Evolutionary conservation across 2,888 invertebrate species (phyloP).

Genomic region (Bruchidius siliquastri): DNA sequence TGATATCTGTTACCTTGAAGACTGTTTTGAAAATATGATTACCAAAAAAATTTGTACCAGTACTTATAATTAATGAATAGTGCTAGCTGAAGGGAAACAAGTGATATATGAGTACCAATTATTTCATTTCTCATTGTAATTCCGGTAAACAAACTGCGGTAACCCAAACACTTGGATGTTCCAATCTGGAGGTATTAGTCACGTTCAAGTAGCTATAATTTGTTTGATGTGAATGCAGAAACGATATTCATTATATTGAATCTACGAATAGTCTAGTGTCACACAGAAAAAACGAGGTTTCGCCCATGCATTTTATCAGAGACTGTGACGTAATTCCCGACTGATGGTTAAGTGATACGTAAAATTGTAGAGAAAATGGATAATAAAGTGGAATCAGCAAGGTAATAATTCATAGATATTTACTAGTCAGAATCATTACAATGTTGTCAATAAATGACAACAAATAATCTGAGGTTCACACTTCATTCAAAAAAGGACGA

Average conservation of each 20-base stretch:
- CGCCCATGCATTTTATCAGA: background rate
- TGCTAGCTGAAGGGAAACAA: background rate
- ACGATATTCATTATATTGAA: background rate
- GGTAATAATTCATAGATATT: conserved; percentile 6
- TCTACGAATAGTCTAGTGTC: background rate
- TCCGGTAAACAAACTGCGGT: background rate
- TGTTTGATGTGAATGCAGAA: background rate
- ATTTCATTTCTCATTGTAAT: background rate
- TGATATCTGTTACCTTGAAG: conserved; percentile 8
- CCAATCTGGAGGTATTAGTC: background rate
- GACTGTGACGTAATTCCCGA: background rate
- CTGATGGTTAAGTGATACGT: background rate
- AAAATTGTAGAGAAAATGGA: conserved; percentile 5
- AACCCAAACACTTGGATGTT: background rate
- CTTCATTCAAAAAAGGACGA: too few species aligned
- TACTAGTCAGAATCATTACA: background rate
- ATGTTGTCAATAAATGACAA: too few species aligned
- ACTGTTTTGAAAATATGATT: conserved; percentile 6
- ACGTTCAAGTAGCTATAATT: background rate
- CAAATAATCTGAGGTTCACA: too few species aligned
- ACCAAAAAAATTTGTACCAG: conserved; percentile 3
- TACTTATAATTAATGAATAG: conserved; percentile 2
- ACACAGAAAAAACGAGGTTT: background rate
- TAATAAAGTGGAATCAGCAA: conserved; percentile 9
- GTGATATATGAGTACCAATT: background rate